Conservation (phyloP, 2,113 vertebrate species). For the Amphiprion ocellaris region DNA sequence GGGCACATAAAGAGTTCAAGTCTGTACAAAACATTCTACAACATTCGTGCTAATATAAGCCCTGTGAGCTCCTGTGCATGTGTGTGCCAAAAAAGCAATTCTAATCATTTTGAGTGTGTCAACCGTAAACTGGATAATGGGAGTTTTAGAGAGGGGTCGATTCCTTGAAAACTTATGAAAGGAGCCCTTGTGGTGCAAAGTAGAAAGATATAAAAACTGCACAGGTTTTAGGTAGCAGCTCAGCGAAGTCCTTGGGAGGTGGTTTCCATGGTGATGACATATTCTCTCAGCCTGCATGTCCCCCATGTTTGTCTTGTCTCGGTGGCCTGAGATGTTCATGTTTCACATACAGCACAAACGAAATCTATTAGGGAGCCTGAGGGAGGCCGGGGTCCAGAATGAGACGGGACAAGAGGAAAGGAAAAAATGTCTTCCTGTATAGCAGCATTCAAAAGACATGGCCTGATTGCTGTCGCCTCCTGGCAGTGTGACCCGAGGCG, state of each 20-base stretch:
- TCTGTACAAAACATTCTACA: constrained; percentile 7
- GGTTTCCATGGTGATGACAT: constrained; percentile 58
- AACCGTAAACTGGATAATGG: constrained; percentile 30
- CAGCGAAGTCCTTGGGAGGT: constrained; percentile 37
- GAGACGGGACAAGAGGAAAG: background rate
- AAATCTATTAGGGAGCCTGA: constrained; percentile 39
- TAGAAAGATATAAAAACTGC: constrained; percentile 28
- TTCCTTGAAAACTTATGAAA: background rate
- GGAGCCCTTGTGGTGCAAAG: background rate
- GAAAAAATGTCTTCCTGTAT: background rate
- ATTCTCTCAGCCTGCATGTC: constrained; percentile 2
- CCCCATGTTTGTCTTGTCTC: constrained; percentile 21
- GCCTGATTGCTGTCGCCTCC: constrained; percentile 21
- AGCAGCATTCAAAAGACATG: constrained; percentile 13
- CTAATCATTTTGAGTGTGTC: background rate
- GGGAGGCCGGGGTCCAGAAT: constrained; percentile 25
- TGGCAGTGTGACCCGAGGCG: constrained; percentile 38
- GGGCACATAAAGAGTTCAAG: background rate
- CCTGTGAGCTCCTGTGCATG: background rate
- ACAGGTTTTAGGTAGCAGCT: background rate
- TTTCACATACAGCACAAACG: constrained; percentile 28
- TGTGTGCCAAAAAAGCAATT: background rate
- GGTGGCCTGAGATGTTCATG: constrained; percentile 25
- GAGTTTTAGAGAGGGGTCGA: background rate
- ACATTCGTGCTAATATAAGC: constrained; percentile 23